Evolutionary conservation across 2,797 vertebrate genomes (phyloP).

Genomic region (Alca torda): DNA sequence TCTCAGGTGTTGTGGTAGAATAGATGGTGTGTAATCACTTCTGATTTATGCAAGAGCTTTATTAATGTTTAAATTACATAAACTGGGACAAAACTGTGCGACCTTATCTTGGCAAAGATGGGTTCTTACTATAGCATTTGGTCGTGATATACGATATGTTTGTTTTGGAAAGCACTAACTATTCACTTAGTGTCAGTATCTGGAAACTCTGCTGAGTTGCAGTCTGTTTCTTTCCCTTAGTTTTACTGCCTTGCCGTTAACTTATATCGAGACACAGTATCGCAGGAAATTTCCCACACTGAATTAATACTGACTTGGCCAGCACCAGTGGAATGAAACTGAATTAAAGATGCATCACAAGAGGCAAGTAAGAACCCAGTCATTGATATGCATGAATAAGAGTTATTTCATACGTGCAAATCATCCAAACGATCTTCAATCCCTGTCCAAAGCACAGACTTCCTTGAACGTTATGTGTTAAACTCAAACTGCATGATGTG

Average conservation of each 20-base stretch:
- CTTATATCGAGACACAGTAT: fast-evolving
- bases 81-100: neutral
- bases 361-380: neutral
- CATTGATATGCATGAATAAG: fast-evolving
- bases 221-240: neutral
- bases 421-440: neutral
- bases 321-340: neutral
- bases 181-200: neutral
- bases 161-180: neutral
- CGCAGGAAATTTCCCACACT: neutral
- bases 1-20: neutral
- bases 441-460: neutral
- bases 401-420: too few relatives aligned
- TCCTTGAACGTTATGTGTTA: too few relatives aligned
- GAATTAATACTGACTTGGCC: neutral
- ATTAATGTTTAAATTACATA: neutral
- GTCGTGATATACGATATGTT: fast-evolving
- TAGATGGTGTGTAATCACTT: neutral
- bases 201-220: neutral
- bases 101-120: neutral
- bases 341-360: neutral
- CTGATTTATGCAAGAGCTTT: neutral
- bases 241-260: neutral
- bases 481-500: neutral
- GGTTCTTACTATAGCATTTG: neutral